These are phyloP conservation scores for Drosophila differens DNA, from an alignment of 2,888 invertebrate species.

Conservation along the genomic window DNA sequence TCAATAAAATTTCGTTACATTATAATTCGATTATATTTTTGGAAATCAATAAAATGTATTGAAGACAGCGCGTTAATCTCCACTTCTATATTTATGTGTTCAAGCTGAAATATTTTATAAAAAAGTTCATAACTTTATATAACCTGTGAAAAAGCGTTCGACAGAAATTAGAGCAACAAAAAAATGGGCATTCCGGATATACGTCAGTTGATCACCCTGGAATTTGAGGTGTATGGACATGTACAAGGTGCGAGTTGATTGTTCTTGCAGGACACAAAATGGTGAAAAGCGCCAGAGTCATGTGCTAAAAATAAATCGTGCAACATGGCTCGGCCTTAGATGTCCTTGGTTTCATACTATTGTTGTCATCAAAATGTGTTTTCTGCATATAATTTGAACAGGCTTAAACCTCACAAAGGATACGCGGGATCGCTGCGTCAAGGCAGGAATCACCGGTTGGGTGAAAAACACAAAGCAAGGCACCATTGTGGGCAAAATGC, in stretches of 20 bases:
- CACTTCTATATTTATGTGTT: neutral
- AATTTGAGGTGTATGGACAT: conserved; percentile 95
- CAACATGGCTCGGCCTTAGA: conserved; percentile 45
- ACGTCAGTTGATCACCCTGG: conserved; percentile 91
- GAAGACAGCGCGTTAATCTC: neutral
- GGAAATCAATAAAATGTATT: conserved; percentile 22
- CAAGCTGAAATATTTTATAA: neutral
- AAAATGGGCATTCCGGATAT: conserved; percentile 87
- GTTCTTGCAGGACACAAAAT: neutral
- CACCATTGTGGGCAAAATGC: conserved; percentile 95
- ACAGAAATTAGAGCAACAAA: neutral
- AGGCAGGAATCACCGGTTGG: conserved; percentile 93
- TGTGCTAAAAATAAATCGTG: conserved; percentile 60
- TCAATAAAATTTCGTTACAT: conserved; percentile 3
- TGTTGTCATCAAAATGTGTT: conserved; percentile 18
- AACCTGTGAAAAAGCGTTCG: conserved; percentile 25
- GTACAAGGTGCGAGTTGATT: conserved; percentile 90
- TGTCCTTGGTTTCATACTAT: conserved; percentile 65
- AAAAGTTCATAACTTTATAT: conserved; percentile 42
- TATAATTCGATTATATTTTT: neutral
- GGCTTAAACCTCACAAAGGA: conserved; percentile 95
- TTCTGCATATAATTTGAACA: conserved; percentile 82
- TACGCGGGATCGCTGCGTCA: conserved; percentile 91
- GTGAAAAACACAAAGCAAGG: conserved; percentile 95
- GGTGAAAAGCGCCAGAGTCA: neutral